Evolutionary conservation across 2,888 invertebrate genomes (phyloP), one percentile per base, ranked within the genome.

Genomic region (Ophonus ardosiacus): DNA sequence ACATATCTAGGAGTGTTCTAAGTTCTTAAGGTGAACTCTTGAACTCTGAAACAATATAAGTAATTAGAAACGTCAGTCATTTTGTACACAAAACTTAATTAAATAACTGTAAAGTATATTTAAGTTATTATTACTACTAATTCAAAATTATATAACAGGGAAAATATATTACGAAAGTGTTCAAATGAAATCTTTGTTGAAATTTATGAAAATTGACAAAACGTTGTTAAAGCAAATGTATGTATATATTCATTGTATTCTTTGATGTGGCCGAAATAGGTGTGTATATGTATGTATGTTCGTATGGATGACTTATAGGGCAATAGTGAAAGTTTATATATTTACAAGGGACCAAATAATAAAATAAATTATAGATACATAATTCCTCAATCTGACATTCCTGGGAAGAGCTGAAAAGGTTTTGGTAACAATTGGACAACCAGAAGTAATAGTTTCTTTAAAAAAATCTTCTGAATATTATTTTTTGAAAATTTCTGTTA

Each of bases 161-260:
- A 65, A 65, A 24, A 18, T 65, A 6, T 65, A 31, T 40, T 31
- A 38, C 15, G 31, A 21, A 68, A 21, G 21, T 68, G 13, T 7
- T 3, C 21, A 68, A 24, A 18, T 59, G 6, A 13, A 59, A n/a
- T 17, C 6, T 31, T 3, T 31, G 31, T 3, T 31, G 3, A 5
- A 31, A 31, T 31, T 31, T 4, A 31, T 31, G 43, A 51, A 51
- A 13, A 51, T 51, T 51, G 43, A 51, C 43, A 51, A 51, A 13
- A 65, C 8, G 43, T 13, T 51, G 13, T 51, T 13, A 51, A 10
- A 13, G 10, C 1, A 71, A 24, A 71, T 71, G n/a, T 71, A 71
- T 71, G 31, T 71, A 71, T 71, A 71, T 71, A 71, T 31, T 24
- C 71, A 31, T 71, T 8, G 43, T 10, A 51, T 51, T 51, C 17